A percentile compares a stretch with the other conserved stretches of the same genome.
phyloP scores from a whole-genome alignment of 2,888 invertebrate genomes.

The Taenaris catops region DNA sequence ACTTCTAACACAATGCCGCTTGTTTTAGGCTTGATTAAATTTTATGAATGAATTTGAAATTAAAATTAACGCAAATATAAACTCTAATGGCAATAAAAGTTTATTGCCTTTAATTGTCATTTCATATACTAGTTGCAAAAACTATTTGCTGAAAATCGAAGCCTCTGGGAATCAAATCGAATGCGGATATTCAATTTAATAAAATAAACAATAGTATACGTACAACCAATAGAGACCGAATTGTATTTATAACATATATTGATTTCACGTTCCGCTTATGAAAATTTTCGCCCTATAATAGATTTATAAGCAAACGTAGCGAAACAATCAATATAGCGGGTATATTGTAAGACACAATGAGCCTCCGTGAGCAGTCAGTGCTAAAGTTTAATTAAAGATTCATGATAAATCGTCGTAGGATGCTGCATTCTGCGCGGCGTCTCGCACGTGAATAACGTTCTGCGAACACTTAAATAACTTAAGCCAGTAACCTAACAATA shows the following conservation, averaged over 20 bases:
- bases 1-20: too few relatives aligned
- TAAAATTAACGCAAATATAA: too few relatives aligned
- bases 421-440: conserved; percentile 66
- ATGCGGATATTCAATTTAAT: conserved; percentile 12
- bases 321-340: conserved; percentile 26
- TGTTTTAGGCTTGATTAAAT: too few relatives aligned
- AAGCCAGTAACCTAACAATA: conserved; percentile 71
- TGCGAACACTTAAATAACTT: conserved; percentile 71
- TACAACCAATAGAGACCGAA: conserved; percentile 8
- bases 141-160: conserved; percentile 12
- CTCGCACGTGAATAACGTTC: conserved; percentile 69
- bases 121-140: conserved; percentile 2
- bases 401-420: conserved; percentile 77
- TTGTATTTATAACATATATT: conserved; percentile 5
- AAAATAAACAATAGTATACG: conserved; percentile 14
- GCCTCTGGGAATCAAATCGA: conserved; percentile 11
- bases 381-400: conserved; percentile 79
- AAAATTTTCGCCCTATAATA: conserved; percentile 13
- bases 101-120: too few relatives aligned
- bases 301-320: conserved; percentile 12
- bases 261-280: conserved; percentile 12
- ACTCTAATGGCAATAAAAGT: too few relatives aligned
- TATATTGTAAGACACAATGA: conserved; percentile 50
- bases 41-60: too few relatives aligned
- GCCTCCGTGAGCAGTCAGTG: conserved; percentile 59